phyloP scores from a whole-genome alignment of 1,140 invertebrate species.

The Meloidogyne chitwoodi region DNA sequence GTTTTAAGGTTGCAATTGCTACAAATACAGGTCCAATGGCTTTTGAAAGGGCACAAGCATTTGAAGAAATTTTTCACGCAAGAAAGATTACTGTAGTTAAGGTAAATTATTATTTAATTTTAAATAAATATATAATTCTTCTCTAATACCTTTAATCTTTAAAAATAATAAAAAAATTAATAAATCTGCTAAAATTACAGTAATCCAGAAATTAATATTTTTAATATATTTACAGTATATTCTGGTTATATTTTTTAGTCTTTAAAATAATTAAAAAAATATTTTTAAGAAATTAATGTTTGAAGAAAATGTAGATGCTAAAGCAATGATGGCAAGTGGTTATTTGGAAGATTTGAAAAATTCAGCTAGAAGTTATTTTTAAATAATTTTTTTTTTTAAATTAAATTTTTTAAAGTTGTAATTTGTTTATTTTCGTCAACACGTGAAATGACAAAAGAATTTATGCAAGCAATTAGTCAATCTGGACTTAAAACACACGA shows the following conservation, averaged over 20 bases:
- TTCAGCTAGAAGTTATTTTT: constrained; percentile 39
- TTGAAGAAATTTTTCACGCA: constrained; percentile 52
- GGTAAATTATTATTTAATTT: not conserved
- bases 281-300: constrained; percentile 45
- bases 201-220: too few relatives aligned
- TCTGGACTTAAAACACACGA: constrained; percentile 46
- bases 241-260: too few relatives aligned
- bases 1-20: constrained; percentile 46
- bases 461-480: constrained; percentile 44
- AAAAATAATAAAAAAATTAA: too few relatives aligned
- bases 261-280: too few relatives aligned
- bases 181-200: too few relatives aligned
- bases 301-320: constrained; percentile 49
- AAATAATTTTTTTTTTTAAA: not conserved
- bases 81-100: constrained; percentile 21
- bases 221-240: too few relatives aligned
- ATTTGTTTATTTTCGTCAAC: constrained; percentile 51
- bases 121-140: too few relatives aligned
- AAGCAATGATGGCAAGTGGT: constrained; percentile 44
- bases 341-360: constrained; percentile 49
- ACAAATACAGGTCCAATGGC: constrained; percentile 54
- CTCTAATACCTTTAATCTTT: too few relatives aligned
- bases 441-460: constrained; percentile 50
- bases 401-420: constrained; percentile 31
- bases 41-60: constrained; percentile 48